Base-by-base conservation (phyloP, 2,888 invertebrate species). In the Plebejus argus region DNA sequence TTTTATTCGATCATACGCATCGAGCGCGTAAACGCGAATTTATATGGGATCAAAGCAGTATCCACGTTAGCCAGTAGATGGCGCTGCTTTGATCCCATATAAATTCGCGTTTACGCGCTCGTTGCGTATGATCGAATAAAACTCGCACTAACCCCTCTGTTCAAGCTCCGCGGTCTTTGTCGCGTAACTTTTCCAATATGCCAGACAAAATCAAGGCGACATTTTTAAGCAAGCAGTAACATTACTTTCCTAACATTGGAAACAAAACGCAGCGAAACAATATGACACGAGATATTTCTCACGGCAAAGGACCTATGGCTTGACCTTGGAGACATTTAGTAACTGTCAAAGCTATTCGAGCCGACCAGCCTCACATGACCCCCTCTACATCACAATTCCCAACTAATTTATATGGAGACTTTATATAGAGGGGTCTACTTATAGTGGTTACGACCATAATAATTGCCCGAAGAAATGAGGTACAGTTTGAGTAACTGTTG, bases 291-390 rank as follows among this genome's bases (percentile, higher is more conserved):
- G 76, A 76, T 78, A 79, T 79, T 91, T 93, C 92, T 88, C 93
- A 93, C 92, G 90, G 88, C 86, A 85, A 87, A 86, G 79, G 80
- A 91, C 90, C 91, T 90, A 83, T 86, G 90, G 91, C 91, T 88
- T 86, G 85, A 86, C 88, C 87, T 87, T 85, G 86, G 86, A 86
- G 84, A 84, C 82, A 82, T 88, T 89, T 89, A 88, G 85, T 91
- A 91, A 92, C 91, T 91, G 91, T 91, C 90, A 86, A 83, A 86
- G 87, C 86, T 86, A 87, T 89, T 87, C 87, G 84, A 85, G 82
- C 78, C 79, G 78, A 70, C 90, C 89, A 88, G 8, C 79, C 3
- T 83, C 84, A 78, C 75, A 79, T 83, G 88, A 85, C 39, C 71
- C 39, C n/a, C 71, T 71, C 71, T 39, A 66, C 28, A 66, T 66